Percentiles rank a stretch among this genome's conserved stretches.
Conservation (phyloP, 1,140 invertebrate species). For the Aphidius ervi region DNA sequence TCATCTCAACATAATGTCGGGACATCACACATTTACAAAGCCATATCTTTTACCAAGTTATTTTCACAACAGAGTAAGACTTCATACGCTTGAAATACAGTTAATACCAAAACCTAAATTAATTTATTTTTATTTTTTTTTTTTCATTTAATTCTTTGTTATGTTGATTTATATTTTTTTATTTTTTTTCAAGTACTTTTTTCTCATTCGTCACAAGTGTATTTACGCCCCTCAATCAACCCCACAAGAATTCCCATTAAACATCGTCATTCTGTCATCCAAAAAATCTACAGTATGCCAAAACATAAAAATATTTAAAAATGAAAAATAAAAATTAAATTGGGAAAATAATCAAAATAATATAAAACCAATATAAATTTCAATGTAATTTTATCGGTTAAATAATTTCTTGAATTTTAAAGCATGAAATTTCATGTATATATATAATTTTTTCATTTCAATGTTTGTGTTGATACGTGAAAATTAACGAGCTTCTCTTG, state of each 20-base stretch:
- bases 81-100: constrained; percentile 38
- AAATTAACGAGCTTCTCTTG: too few relatives aligned
- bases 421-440: too few relatives aligned
- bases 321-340: not conserved
- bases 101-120: constrained; percentile 19
- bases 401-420: too few relatives aligned
- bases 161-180: not conserved
- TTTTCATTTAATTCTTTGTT: constrained; percentile 17
- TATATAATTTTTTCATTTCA: too few relatives aligned
- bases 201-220: constrained; percentile 12
- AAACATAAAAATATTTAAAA: not conserved
- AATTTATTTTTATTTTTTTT: constrained; percentile 30
- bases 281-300: not conserved
- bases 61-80: constrained; percentile 35
- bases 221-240: constrained; percentile 22
- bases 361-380: too few relatives aligned
- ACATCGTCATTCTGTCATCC: constrained; percentile 19
- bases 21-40: constrained; percentile 36
- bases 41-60: constrained; percentile 35
- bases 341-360: not conserved
- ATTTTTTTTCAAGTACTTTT: constrained; percentile 18
- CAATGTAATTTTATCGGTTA: too few relatives aligned
- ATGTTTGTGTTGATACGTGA: too few relatives aligned
- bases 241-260: constrained; percentile 20
- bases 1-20: constrained; percentile 38